Evolutionary conservation across 2,888 invertebrate species (phyloP).

Genomic region (Bombylius major): DNA sequence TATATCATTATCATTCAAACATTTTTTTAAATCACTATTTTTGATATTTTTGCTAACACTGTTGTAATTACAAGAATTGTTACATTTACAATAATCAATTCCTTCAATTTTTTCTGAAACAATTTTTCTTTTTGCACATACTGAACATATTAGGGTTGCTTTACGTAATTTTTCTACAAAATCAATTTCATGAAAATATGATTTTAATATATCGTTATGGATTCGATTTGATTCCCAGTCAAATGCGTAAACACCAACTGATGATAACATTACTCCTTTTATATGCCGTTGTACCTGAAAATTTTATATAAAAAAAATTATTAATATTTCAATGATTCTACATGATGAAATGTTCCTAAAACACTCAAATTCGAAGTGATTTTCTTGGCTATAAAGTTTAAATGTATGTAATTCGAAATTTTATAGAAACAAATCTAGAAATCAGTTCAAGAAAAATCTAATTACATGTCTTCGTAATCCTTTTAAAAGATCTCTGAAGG

Average conservation of each 20-base stretch:
- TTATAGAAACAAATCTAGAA: background rate
- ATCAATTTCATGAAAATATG: constrained; percentile 46
- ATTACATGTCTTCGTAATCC: constrained; percentile 13
- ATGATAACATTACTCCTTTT: constrained; percentile 43
- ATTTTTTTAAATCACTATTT: background rate
- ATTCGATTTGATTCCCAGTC: constrained; percentile 52
- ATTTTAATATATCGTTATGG: constrained; percentile 41
- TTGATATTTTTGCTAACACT: background rate
- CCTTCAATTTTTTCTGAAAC: constrained; percentile 33
- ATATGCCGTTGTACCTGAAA: constrained; percentile 35
- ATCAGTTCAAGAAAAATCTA: constrained; percentile 8
- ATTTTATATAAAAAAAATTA: background rate
- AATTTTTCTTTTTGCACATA: constrained; percentile 37
- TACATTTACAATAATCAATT: constrained; percentile 40
- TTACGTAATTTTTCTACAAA: constrained; percentile 41
- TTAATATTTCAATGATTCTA: too few relatives aligned
- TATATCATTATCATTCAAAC: background rate
- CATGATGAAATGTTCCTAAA: too few relatives aligned
- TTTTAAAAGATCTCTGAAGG: constrained; percentile 41
- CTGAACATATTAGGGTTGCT: constrained; percentile 41
- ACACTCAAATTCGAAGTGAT: too few relatives aligned
- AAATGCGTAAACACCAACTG: constrained; percentile 42
- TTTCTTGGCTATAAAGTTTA: too few relatives aligned
- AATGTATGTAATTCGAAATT: too few relatives aligned
- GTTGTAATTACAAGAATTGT: background rate